Percentiles rank a stretch among this genome's conserved stretches.
Conservation (phyloP, 92 coral and sea anemone species). For the Anthopleura xanthogrammica region DNA sequence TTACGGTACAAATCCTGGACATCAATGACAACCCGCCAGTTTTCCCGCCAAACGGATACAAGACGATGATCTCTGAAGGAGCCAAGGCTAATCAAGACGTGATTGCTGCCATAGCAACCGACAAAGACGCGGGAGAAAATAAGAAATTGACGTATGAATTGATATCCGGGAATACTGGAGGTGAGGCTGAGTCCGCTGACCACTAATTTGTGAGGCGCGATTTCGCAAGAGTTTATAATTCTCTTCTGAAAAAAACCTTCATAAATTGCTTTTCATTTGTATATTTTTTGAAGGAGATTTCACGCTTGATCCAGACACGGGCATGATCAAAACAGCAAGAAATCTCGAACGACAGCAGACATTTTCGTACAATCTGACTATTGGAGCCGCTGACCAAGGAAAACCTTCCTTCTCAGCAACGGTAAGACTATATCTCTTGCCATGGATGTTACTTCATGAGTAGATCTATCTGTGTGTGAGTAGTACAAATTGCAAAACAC, state of each 20-base stretch:
- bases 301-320: slow-evolving; percentile 67
- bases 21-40: slow-evolving; percentile 91
- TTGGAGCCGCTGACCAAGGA: slow-evolving; percentile 87
- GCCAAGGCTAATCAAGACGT: slow-evolving; percentile 86
- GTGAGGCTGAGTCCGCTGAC: slow-evolving; percentile 14
- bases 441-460: not conserved
- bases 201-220: not conserved
- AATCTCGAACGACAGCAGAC: slow-evolving; percentile 80
- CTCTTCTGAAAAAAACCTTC: not conserved
- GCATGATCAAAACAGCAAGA: slow-evolving; percentile 79
- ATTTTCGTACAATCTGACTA: slow-evolving; percentile 77
- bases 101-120: slow-evolving; percentile 79
- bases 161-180: slow-evolving; percentile 87
- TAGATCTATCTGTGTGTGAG: not conserved
- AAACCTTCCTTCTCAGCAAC: slow-evolving; percentile 69
- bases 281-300: slow-evolving; percentile 72
- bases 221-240: no score
- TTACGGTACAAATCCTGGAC: slow-evolving; percentile 62
- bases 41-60: slow-evolving; percentile 87
- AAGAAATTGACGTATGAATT: slow-evolving; percentile 71
- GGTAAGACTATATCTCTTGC: slow-evolving; percentile 35
- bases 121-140: slow-evolving; percentile 84
- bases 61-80: slow-evolving; percentile 85
- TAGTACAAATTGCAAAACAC: not conserved
- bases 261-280: not conserved